phyloP scores from a whole-genome alignment of 2,113 vertebrate species.

The Osmerus eperlanus region DNA sequence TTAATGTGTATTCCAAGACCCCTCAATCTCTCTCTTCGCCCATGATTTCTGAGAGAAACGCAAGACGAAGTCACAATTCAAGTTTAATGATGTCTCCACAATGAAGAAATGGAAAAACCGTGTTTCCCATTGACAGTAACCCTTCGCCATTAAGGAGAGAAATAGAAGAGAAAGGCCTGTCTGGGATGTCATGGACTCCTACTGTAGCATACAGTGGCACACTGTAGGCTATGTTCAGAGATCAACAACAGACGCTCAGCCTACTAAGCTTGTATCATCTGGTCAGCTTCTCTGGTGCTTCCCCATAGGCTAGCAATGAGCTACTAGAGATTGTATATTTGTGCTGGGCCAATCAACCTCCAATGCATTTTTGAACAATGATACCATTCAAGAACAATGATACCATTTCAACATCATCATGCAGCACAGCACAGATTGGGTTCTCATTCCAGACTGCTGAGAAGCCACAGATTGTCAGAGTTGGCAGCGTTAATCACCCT shows the following conservation, averaged over 20 bases:
- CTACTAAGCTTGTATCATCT: background rate
- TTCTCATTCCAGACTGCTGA: background rate
- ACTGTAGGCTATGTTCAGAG: background rate
- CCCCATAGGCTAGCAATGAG: background rate
- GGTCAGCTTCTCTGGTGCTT: background rate
- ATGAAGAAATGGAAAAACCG: slow-evolving; percentile 46
- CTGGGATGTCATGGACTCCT: slow-evolving; percentile 24
- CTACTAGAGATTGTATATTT: background rate
- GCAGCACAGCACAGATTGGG: background rate
- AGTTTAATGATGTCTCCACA: slow-evolving; percentile 55
- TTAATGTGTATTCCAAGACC: slow-evolving; percentile 41
- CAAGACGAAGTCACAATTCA: slow-evolving; percentile 52
- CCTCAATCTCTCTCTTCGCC: slow-evolving; percentile 30
- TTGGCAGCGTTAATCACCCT: slow-evolving; percentile 38
- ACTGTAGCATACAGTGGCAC: slow-evolving; percentile 8
- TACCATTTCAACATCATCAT: background rate
- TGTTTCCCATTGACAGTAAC: slow-evolving; percentile 41
- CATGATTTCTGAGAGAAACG: slow-evolving; percentile 37
- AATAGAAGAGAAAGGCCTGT: slow-evolving; percentile 21
- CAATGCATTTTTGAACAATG: background rate
- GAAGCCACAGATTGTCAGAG: slow-evolving; percentile 23
- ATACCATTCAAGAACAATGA: background rate
- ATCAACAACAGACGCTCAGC: background rate
- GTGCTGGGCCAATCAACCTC: background rate
- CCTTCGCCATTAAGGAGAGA: slow-evolving; percentile 28